Base-by-base conservation (phyloP, 2,888 invertebrate species). In the Choristoneura rosaceana region DNA sequence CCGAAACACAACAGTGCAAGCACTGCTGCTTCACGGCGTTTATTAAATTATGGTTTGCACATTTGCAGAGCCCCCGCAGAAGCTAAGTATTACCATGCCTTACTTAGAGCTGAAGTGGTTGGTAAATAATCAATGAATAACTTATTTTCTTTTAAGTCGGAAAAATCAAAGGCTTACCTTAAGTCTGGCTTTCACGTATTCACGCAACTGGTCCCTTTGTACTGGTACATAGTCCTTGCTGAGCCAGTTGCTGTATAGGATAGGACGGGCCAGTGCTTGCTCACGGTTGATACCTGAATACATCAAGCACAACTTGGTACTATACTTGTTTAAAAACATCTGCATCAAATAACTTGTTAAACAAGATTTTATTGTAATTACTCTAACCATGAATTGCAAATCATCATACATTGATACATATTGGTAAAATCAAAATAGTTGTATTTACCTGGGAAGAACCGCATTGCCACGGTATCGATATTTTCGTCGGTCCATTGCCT, bases 231-330 rank as follows among this genome's bases (percentile, higher is more conserved):
- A 99, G 90, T 99, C 99, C 90, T 99, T 99, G 71, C 98, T 98
- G 52, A 99, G 94, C 99, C 99, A 99, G 92, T 99, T 99, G 86
- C 99, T 99, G 95, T 99, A 99, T 38, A 99, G 95, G 79, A 99
- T 99, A 0, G 99, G 99, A 69, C 99, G 95, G 61, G 95, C 95
- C n/a, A 99, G 94, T 0, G 99, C 98, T 80, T 96, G 96, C 69
- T 98, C 97, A 74, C 95, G 94, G 84, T 98, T 97, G 68, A 98
- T 96, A 76, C 97, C 96, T 82, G 97, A n/a, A 80, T 78, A 59
- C 70, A 66, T 15, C 47, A 25, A 17, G 7, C n/a, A 47, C 4
- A 17, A 10, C 4, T 25, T 12, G 8, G 10, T 12, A 12, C 47
- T n/a, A n/a, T 47, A 47, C n/a, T n/a, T n/a, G n/a, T 45, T n/a